phyloP scores from a whole-genome alignment of 2,113 vertebrate genomes.

The Erythrolamprus reginae region DNA sequence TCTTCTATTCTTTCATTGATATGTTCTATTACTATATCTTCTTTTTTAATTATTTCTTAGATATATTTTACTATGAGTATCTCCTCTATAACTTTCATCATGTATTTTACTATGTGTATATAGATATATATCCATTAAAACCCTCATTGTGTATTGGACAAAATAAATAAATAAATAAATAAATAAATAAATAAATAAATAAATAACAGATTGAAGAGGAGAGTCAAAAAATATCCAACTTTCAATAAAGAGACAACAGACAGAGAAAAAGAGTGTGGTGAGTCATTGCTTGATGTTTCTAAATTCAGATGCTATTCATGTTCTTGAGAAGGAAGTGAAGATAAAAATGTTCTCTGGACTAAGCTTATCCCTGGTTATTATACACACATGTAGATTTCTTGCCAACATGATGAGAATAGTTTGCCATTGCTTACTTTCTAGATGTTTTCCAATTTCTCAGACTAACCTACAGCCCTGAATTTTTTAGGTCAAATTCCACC shows the following conservation, averaged over 20 bases:
- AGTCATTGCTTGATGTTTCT: background rate
- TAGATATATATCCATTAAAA: no score
- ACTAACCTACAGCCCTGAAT: background rate
- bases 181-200: no score
- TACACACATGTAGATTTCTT: background rate
- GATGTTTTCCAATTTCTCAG: background rate
- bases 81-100: no score
- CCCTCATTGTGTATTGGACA: no score
- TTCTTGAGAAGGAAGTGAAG: background rate
- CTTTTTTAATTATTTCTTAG: no score
- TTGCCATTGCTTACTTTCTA: background rate
- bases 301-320: background rate
- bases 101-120: no score
- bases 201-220: background rate
- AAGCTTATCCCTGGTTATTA: background rate
- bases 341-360: background rate
- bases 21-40: no score
- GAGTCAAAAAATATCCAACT: background rate
- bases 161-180: no score
- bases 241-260: background rate
- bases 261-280: background rate
- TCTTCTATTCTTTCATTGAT: no score
- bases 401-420: background rate
- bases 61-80: no score
- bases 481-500: background rate